Conservation (phyloP, 30 jellyfish, hydroid and myxozoan species). For the Turritopsis rubra region DNA sequence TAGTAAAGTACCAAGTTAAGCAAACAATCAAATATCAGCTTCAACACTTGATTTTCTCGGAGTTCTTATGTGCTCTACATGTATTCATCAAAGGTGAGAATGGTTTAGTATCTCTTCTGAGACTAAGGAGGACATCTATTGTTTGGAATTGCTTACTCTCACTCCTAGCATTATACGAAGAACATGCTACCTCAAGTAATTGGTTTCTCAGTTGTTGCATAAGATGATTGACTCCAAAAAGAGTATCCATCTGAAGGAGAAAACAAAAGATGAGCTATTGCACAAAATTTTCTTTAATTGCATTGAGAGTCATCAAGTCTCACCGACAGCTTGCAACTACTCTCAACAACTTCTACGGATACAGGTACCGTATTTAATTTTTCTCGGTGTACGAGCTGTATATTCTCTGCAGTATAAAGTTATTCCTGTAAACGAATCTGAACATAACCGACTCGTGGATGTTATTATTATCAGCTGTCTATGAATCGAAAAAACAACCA, state of each 20-base stretch:
- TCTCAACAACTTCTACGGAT: not conserved
- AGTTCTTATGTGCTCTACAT: not conserved
- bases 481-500: not conserved
- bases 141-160: not conserved
- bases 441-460: not conserved
- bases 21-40: not conserved
- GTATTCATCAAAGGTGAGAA: not conserved
- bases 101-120: not conserved
- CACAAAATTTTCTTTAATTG: not conserved
- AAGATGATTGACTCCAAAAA: not conserved
- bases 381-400: not conserved
- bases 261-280: not conserved
- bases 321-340: not conserved
- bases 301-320: not conserved
- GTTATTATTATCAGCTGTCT: not conserved
- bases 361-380: not conserved
- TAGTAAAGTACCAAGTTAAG: not conserved
- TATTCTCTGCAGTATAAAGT: not conserved
- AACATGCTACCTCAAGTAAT: not conserved
- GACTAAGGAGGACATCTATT: not conserved
- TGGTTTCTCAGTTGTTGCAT: not conserved
- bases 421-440: not conserved
- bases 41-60: not conserved
- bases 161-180: not conserved
- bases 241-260: not conserved